Base-by-base conservation (phyloP, 2,113 vertebrate species). In the Alouatta palliata region DNA sequence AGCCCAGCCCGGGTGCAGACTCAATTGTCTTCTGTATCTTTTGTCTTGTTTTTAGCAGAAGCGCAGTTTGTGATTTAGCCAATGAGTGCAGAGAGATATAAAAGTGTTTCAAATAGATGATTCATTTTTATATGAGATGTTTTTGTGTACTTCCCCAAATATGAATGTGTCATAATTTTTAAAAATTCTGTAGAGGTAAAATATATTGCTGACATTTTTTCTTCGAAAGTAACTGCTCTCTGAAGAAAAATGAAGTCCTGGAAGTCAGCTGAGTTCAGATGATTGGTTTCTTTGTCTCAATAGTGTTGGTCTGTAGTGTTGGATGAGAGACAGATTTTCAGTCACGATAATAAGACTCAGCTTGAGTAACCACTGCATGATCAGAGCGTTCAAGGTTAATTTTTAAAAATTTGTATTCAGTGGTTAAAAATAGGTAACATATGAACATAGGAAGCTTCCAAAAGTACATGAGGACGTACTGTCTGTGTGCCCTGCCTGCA, bases 71-170 rank as follows among this genome's bases (percentile, higher is more conserved):
- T 66, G 45, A 80, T 89, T 77, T 7, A 54, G 17, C 6, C 73
- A 91, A 61, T 23, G 64, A 79, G 30, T 73, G 68, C 40, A 83
- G 23, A 95, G 43, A 27, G 70, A 54, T 23, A 66, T 3, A 49
- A 85, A 83, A 94, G 71, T 93, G 30, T 81, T 75, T 80, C 25
- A 54, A 80, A 45, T n/a, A 1, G 71, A 70, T 23, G 12, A 13
- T 80, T 27, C 52, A 2, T 84, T 96, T 95, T 84, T 83, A 85
- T 81, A 45, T 85, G 85, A 96, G 79, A 83, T 58, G 27, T 10
- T 92, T 71, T 90, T 81, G 32, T 58, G 45, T 49, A 17, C 70
- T 73, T 87, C 16, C 30, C 35, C 5, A 80, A 94, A 94, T 75
- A 71, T 45, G 80, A 80, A 92, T 89, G 35, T 87, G 32, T 77